Percentiles rank a stretch among this genome's conserved stretches.
phyloP scores from a whole-genome alignment of 2,113 vertebrate species.

The Prolemur simus region DNA sequence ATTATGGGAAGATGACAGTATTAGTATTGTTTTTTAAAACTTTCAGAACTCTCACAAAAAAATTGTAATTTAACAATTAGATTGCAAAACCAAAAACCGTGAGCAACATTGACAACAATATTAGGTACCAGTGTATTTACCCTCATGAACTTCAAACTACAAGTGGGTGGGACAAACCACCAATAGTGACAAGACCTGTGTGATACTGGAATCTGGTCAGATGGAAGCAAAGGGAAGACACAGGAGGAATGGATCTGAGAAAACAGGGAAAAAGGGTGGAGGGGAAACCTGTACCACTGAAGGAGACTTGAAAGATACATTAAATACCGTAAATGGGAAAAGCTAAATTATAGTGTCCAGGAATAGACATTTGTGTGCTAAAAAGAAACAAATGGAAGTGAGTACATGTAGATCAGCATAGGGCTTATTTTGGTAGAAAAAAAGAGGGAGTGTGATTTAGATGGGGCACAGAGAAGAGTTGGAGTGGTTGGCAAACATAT shows the following conservation, averaged over 20 bases:
- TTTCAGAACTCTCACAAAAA: background rate
- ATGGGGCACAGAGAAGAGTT: background rate
- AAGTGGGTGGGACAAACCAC: background rate
- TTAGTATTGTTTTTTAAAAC: background rate
- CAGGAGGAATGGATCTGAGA: background rate
- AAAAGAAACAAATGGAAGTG: background rate
- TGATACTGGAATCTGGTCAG: background rate
- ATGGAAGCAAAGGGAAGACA: background rate
- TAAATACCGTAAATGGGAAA: background rate
- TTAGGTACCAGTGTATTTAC: background rate
- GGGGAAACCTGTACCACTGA: background rate
- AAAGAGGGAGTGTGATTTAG: background rate
- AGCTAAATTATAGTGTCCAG: background rate
- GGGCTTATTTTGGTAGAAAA: background rate
- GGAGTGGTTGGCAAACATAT: background rate
- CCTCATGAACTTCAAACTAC: background rate
- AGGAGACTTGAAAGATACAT: background rate
- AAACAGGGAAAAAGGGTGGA: background rate
- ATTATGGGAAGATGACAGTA: background rate
- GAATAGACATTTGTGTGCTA: background rate
- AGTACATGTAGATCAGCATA: too few relatives aligned
- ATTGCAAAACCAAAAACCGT: background rate
- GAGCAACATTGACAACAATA: background rate
- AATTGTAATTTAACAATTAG: background rate
- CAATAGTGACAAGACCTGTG: background rate